Evolutionary conservation across 2,797 vertebrate genomes (phyloP), one percentile per base, ranked within the genome.

Genomic region (Lagocephalus sceleratus): DNA sequence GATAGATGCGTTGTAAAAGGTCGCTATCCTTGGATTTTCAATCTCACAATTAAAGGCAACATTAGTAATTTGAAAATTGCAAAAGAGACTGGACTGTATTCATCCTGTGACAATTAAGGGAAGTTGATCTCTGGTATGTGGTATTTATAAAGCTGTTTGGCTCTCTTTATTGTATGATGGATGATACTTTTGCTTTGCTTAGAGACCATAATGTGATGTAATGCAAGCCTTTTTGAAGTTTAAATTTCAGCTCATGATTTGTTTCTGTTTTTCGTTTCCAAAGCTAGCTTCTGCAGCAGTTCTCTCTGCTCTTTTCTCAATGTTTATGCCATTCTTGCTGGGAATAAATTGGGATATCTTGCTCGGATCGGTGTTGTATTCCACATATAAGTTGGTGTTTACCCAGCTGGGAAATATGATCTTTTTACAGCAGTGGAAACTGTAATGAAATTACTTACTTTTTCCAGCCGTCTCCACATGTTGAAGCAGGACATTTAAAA

Each of bases 1-100:
- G 69, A 78, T 60, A 64, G 71, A 78, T 68, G 68, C 64, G 20
- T 68, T 63, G 81, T 63, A 61, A 53, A 76, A 57, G 52, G 56
- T 80, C 71, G 82, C 73, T 74, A 82, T 78, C 82, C 80, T 73
- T 72, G 71, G 88, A 85, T 90, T 90, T 85, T 77, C 82, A 91
- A 91, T 91, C 79, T 60, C 78, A 87, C 84, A 88, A 88, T 90
- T 89, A 92, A 87, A 77, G 73, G 56, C 60, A 67, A 55, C 51
- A 26, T 80, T 44, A 43, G 75, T 85, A 76, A 89, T 87, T 76
- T 79, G 58, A 60, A 78, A 66, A 78, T 71, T 66, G 73, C 43
- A 50, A 63, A 72, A 75, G 70, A 25, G 60, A 65, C 65, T 61
- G 63, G 78, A 81, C 65, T 60, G 76, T 76, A 79, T 42, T 42